Evolutionary conservation across 2,888 invertebrate species (phyloP), one percentile per base, ranked within the genome.

Genomic region (Sinodicranocentrus sp.): DNA sequence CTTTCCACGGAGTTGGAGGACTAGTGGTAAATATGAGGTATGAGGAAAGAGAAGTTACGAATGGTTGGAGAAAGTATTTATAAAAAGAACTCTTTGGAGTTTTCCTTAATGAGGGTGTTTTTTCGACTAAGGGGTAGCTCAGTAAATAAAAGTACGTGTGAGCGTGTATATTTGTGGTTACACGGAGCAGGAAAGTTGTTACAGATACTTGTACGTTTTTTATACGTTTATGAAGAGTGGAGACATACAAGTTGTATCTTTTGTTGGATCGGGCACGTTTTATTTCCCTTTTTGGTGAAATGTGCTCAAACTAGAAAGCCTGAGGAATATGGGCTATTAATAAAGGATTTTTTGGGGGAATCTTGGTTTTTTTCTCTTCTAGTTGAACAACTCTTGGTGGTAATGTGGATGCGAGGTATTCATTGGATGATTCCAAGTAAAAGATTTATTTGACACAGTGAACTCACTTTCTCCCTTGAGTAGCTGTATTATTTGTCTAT

Each of bases 391-490:
- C 67, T 52, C 6, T 2, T 19, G 52, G 3, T 52, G 19, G n/a
- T 52, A n/a, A 15, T 52, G 52, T 2, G 3, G 52, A 15, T 52
- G 52, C 5, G 33, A 10, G n/a, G n/a, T 19, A 3, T n/a, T n/a
- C 39, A 39, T 39, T 48, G 70, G 82, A 75, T 82, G 61, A 73
- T 75, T 73, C 68, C 25, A 59, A 67, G 75, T 82, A 59, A 75
- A 80, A 80, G 82, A 82, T 82, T 82, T 82, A 82, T 82, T 75
- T 79, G 79, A 79, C 79, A 79, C 79, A 25, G 39, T 79, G 61
- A n/a, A 54, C 5, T 52, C n/a, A n/a, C n/a, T 52, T 17, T 13
- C 54, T 15, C 10, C 26, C 28, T 33, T 33, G 28, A 33, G 52
- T 26, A 26, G 70, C 70, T 52, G 2, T 72, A 80, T 54, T 82